phyloP scores from a whole-genome alignment of 2,888 invertebrate species.

The Melinopterus prodromus region DNA sequence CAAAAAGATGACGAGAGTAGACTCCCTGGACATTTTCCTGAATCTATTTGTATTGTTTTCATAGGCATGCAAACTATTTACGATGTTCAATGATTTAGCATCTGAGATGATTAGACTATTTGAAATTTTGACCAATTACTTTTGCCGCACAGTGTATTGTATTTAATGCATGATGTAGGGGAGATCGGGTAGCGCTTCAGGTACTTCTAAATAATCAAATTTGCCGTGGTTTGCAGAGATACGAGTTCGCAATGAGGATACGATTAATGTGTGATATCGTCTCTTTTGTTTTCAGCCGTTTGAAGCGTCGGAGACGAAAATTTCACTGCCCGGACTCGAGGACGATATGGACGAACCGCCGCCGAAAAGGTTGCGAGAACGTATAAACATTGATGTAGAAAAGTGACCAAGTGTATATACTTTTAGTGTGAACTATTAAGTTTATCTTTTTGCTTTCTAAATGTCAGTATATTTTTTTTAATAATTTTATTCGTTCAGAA shows the following conservation, averaged over 20 bases:
- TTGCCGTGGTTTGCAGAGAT: not conserved
- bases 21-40: no score
- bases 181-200: not conserved
- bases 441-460: conserved; percentile 30
- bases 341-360: conserved; percentile 62
- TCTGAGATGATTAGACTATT: no score
- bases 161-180: not conserved
- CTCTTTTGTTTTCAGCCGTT: conserved; percentile 67
- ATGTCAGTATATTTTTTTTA: conserved; percentile 38
- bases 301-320: conserved; percentile 82
- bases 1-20: no score
- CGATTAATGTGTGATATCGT: conserved; percentile 1
- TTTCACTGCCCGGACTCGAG: conserved; percentile 76
- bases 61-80: no score
- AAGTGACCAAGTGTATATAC: conserved; percentile 51
- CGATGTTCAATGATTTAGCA: no score
- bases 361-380: conserved; percentile 56
- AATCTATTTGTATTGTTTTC: no score
- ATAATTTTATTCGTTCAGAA: not conserved
- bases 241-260: not conserved
- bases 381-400: conserved; percentile 55
- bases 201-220: conserved; percentile 4
- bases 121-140: no score
- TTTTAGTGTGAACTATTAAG: conserved; percentile 37
- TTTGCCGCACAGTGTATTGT: no score